phyloP scores from a whole-genome alignment of 2,888 invertebrate species.

The Trichopria drosophilae region DNA sequence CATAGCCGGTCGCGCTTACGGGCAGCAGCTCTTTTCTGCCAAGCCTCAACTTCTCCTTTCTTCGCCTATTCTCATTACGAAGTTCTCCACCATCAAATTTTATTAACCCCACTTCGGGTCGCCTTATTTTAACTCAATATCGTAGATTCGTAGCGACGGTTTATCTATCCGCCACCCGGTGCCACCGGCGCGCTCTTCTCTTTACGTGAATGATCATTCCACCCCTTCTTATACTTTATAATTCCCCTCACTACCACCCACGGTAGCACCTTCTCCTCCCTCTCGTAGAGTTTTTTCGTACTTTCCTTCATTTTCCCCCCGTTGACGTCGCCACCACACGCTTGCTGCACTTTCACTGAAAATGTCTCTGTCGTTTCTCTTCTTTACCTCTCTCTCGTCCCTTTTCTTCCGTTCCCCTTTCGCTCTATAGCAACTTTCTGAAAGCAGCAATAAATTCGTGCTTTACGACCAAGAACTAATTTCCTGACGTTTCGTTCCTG shows the following conservation, averaged over 20 bases:
- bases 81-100: conserved; percentile 57
- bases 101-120: conserved; percentile 54
- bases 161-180: conserved; percentile 46
- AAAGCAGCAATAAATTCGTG: conserved; percentile 49
- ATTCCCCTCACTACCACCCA: conserved; percentile 5
- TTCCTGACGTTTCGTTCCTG: conserved; percentile 35
- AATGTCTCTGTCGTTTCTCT: conserved; percentile 1
- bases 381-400: conserved; percentile 11
- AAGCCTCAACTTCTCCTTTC: background rate
- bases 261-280: conserved; percentile 27
- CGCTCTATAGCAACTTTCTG: conserved; percentile 35
- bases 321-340: no score
- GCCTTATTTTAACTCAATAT: conserved; percentile 53
- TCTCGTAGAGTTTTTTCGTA: conserved; percentile 12
- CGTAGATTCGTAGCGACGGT: conserved; percentile 50
- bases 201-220: conserved; percentile 14
- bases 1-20: conserved; percentile 41
- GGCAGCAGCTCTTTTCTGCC: conserved; percentile 28
- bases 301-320: conserved; percentile 9
- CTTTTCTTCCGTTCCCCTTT: conserved; percentile 23
- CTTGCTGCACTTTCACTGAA: no score
- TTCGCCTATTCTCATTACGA: conserved; percentile 53
- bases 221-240: conserved; percentile 17
- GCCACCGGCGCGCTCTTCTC: conserved; percentile 13
- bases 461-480: conserved; percentile 48